Evolutionary conservation across 2,113 vertebrate species (phyloP), one percentile per base, ranked within the genome.

Genomic region (Stigmatopora nigra): DNA sequence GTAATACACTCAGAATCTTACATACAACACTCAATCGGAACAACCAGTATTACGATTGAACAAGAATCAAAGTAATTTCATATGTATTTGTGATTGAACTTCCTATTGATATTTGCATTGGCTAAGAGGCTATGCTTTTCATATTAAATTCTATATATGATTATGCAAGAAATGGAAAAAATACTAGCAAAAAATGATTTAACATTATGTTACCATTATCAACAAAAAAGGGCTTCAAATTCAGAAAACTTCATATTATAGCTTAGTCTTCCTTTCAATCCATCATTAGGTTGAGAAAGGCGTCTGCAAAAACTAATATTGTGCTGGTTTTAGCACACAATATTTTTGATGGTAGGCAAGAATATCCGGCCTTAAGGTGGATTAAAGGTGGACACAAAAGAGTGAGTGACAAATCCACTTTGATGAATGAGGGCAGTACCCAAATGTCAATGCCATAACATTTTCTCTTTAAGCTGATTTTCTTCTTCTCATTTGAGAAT

Each of bases 221-320:
- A 59, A 63, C 20, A 36, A 25, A 61, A 67, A 58, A 58, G 63
- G 25, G 25, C 3, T 31, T 31, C 25, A 31, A 31, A 31, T 31
- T 31, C 25, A 31, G 25, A 31, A 31, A 31, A 31, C 25, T 31
- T 55, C 41, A 16, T 22, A 64, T 61, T 49, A 47, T 48, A 5
- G 13, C 46, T 68, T 52, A 64, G 53, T 65, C 70, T 76, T 70
- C 25, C 67, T 81, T 68, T 75, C 49, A 12, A 70, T 85, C 81
- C 82, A 81, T 67, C 3, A 64, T 35, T 35, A 71, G 73, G 67
- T 51, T 52, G 70, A 72, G 59, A 76, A 66, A 77, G 81, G 81
- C 78, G 69, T 58, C 51, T 75, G 72, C 81, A 78, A 83, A 81
- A 84, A 83, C 82, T 51, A 45, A 77, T 82, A 85, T 76, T 68